Conservation (phyloP, 2,797 vertebrate species). For the Hemibagrus guttatus region DNA sequence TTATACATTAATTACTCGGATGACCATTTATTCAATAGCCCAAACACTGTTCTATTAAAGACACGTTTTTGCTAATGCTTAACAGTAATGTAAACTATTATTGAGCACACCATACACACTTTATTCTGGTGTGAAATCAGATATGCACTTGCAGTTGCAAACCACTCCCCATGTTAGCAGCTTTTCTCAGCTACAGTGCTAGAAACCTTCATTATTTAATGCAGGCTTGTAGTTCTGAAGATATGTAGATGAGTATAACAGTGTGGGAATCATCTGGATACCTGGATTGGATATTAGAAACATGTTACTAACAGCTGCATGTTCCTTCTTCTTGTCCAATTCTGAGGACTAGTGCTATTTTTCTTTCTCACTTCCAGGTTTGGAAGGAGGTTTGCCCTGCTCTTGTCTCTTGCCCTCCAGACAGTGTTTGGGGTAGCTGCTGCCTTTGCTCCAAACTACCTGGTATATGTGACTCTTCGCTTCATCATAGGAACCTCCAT, state of each 20-base stretch:
- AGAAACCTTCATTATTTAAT: neutral
- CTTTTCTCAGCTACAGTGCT: neutral
- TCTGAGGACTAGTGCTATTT: neutral
- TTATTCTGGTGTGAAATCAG: neutral
- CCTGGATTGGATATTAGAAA: neutral
- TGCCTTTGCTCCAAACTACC: constrained; percentile 81
- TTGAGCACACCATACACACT: neutral
- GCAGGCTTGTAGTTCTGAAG: neutral
- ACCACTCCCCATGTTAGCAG: neutral
- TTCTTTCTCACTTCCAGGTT: constrained; percentile 70
- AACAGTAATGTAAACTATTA: neutral
- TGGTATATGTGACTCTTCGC: constrained; percentile 75
- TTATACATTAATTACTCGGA: neutral
- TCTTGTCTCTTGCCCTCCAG: constrained; percentile 77
- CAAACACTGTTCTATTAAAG: neutral
- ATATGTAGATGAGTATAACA: neutral
- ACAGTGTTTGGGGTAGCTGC: constrained; percentile 73
- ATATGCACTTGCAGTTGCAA: neutral
- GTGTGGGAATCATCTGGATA: neutral
- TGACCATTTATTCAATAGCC: neutral
- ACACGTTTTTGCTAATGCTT: neutral
- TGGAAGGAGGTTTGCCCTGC: constrained; percentile 76
- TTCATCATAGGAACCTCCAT: constrained; percentile 78
- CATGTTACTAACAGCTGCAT: neutral
- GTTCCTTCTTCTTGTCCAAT: neutral